A percentile compares a stretch with the other conserved stretches of the same genome.
phyloP scores from a whole-genome alignment of 2,113 vertebrate genomes.

The Channa argus region DNA sequence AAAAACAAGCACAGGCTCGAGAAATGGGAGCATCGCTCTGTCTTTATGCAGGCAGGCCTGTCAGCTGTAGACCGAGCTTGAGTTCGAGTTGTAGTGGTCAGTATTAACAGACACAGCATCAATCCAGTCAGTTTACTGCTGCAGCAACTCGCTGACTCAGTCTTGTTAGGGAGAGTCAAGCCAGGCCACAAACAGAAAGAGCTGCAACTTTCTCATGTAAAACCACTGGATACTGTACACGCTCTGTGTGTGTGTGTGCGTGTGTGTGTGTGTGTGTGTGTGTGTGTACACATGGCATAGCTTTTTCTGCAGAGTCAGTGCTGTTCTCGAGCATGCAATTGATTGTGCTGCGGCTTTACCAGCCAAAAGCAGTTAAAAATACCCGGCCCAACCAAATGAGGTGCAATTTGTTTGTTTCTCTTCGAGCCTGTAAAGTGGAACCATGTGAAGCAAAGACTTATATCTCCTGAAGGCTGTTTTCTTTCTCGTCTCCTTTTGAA shows the following conservation, averaged over 20 bases:
- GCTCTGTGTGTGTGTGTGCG: constrained; percentile 4
- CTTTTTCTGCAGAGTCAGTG: constrained; percentile 75
- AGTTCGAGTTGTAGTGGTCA: constrained; percentile 12
- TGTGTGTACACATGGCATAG: constrained; percentile 36
- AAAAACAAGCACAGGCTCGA: background rate
- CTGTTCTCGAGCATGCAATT: constrained; percentile 72
- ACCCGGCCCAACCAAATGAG: constrained; percentile 79
- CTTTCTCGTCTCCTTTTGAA: constrained; percentile 67
- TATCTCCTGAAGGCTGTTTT: constrained; percentile 70
- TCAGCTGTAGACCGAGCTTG: background rate
- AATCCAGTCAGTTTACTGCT: constrained; percentile 46
- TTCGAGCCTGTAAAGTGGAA: constrained; percentile 84
- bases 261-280: background rate
- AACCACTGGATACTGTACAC: constrained; percentile 64
- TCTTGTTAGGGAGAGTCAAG: constrained; percentile 55
- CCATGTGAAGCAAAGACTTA: constrained; percentile 80
- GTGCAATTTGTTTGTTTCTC: constrained; percentile 87
- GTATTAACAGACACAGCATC: constrained; percentile 1
- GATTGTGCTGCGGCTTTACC: constrained; percentile 72
- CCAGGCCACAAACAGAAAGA: constrained; percentile 62
- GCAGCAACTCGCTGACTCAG: constrained; percentile 58
- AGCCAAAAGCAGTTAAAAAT: constrained; percentile 82
- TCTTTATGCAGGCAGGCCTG: background rate
- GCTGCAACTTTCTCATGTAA: constrained; percentile 62
- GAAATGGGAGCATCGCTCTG: background rate